Base-by-base conservation (phyloP, 2,113 vertebrate genomes). In the Gobius niger region DNA sequence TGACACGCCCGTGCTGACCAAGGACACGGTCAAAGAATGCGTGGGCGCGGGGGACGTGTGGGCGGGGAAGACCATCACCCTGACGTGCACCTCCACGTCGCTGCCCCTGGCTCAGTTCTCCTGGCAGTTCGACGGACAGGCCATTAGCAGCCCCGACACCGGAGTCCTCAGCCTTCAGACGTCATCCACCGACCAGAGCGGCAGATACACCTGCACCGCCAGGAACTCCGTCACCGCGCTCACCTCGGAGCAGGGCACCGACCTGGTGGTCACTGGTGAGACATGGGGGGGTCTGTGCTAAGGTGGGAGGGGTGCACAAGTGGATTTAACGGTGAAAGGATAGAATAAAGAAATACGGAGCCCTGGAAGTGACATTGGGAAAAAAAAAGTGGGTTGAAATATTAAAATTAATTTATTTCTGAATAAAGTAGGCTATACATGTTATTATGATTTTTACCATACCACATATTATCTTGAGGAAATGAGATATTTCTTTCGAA, bases 41-140 rank as follows among this genome's bases (percentile, higher is more conserved):
- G 90, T 94, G 0, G 91, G 88, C 0, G 77, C 46, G 6, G 91
- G 87, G 18, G 82, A 92, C 1, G 84, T 90, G 13, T 13, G 73
- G 59, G 72, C 85, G 16, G 92, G 92, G 13, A 83, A 92, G 82
- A 77, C 77, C 1, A 47, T 85, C 24, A 79, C 68, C 9, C 85
- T 93, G 76, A 90, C 87, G 78, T 93, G 92, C 53, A 6, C 47
- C 2, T 88, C 91, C 1, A 67, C 70, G 54, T 92, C 92, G 1
- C 41, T 91, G 66, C 92, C 93, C 47, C 82, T 90, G 2, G 92
- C 91, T 61, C 70, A 77, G 11, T 89, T 92, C 82, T 84, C 92
- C 0, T 94, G 92, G 93, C 68, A 82, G 67, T 69, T 70, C 2
- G 47, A 91, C 0, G 87, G 88, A 11, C 72, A 84, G 63, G 14